These are phyloP conservation scores for Sparidentex hasta DNA, from an alignment of 2,797 vertebrate genomes.

Conservation along the genomic window DNA sequence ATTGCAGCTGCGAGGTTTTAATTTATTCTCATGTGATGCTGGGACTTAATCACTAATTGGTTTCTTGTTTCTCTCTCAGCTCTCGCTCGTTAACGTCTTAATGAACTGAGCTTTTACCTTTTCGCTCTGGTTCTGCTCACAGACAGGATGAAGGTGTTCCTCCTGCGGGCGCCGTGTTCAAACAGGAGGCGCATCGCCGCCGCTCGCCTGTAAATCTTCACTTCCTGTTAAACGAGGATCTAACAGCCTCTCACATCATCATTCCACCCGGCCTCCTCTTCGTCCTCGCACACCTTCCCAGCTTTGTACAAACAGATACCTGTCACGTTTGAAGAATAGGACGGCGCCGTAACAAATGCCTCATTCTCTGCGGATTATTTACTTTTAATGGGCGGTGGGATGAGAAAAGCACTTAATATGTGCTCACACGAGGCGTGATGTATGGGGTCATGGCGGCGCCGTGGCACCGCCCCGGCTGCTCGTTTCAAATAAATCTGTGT, in stretches of 20 bases:
- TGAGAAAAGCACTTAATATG: slow-evolving; percentile 86
- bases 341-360: slow-evolving; percentile 75
- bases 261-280: slow-evolving; percentile 52
- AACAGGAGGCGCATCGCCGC: background rate
- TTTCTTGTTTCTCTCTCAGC: slow-evolving; percentile 67
- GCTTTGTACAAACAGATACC: slow-evolving; percentile 79
- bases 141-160: slow-evolving; percentile 10
- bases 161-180: background rate
- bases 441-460: slow-evolving; percentile 80
- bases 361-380: slow-evolving; percentile 85
- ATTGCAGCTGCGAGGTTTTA: slow-evolving; percentile 61
- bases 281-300: slow-evolving; percentile 43
- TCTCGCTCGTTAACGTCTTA: slow-evolving; percentile 81
- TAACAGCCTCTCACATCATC: slow-evolving; percentile 66
- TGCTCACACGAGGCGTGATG: slow-evolving; percentile 84
- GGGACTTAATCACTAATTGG: slow-evolving; percentile 78
- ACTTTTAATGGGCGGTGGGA: slow-evolving; percentile 85
- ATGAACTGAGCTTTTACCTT: slow-evolving; percentile 81
- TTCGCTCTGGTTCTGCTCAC: slow-evolving; percentile 43
- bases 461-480: slow-evolving; percentile 71
- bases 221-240: background rate
- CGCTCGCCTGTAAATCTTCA: background rate
- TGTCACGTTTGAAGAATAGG: slow-evolving; percentile 84
- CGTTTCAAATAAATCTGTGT: slow-evolving; percentile 79
- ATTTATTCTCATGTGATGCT: slow-evolving; percentile 73